These are phyloP conservation scores for Phortica okadai DNA, from an alignment of 2,888 invertebrate species.

Conservation along the genomic window DNA sequence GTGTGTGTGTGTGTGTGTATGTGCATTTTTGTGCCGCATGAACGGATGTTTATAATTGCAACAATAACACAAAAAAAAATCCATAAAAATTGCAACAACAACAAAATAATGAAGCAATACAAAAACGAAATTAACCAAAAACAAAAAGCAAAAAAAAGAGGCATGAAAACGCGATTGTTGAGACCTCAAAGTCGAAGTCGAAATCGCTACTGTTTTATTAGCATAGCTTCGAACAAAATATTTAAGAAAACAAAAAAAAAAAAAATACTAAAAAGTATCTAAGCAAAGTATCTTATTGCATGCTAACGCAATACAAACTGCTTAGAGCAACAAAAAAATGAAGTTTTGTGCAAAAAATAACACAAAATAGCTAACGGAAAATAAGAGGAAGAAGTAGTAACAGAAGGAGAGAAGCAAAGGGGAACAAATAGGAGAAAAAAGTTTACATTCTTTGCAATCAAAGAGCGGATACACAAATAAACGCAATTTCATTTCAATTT, in stretches of 20 bases:
- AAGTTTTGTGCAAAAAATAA: neutral
- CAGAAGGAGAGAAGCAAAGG: too few relatives aligned
- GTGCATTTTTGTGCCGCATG: constrained; percentile 3
- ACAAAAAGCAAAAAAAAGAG: neutral
- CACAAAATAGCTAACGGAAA: neutral
- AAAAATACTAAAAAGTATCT: neutral
- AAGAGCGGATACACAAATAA: constrained; percentile 28
- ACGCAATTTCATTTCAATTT: constrained; percentile 21
- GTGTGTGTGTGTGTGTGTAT: neutral
- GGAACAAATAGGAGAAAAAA: neutral
- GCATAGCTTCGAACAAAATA: neutral
- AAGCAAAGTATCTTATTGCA: constrained; percentile 14
- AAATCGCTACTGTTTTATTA: neutral
- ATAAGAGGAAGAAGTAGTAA: neutral
- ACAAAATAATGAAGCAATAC: constrained; percentile 19
- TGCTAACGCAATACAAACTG: neutral
- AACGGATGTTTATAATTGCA: constrained; percentile 18
- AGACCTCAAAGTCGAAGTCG: neutral
- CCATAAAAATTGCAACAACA: neutral
- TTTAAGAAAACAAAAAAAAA: neutral
- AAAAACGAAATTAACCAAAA: neutral
- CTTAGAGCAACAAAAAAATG: neutral
- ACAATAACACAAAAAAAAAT: neutral
- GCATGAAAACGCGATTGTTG: neutral
- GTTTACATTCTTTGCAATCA: constrained; percentile 29